Evolutionary conservation across 2,888 invertebrate genomes (phyloP), one percentile per base, ranked within the genome.

Genomic region (Leucozona laternaria): DNA sequence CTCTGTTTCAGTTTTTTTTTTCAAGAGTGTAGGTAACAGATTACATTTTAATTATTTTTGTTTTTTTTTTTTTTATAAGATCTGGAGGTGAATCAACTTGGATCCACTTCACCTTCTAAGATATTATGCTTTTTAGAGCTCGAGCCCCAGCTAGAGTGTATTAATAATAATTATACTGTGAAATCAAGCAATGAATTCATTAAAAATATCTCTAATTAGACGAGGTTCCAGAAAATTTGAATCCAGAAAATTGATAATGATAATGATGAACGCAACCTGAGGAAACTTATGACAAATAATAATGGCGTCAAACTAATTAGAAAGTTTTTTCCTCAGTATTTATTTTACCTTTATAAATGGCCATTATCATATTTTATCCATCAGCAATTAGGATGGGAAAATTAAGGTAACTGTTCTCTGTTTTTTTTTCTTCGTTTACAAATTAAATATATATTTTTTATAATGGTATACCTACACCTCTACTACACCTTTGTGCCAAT

Each of bases 251-350:
- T 31, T 62, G 43, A 28, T 43, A 43, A 28, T 62, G 43, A 28
- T 43, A 40, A 25, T 43, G 25, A 43, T 28, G 17, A 57, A 1
- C 3, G 4, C n/a, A 8, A 28, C 28, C 28, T 31, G n/a, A 17
- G 28, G 13, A 17, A 34, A 28, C 22, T 22, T 60, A 60, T 60
- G 22, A 60, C 25, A 62, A 62, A 37, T 37, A 15, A 60, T 10
- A 62, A 62, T 43, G 17, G 43, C 37, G 40, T 62, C 43, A 62
- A 62, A 17, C 25, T 37, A 60, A 40, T 60, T 60, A 55, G 7
- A 25, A n/a, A 50, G 13, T 15, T 50, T 50, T 50, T 50, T 50
- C 10, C 1, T 50, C n/a, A n/a, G 5, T 15, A 43, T 1, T 6
- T 31, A 31, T 43, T 43, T 43, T 43, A n/a, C 6, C 43, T 31